Percentiles rank a stretch among this genome's conserved stretches.
Evolutionary conservation across 2,797 vertebrate genomes (phyloP).

Genomic region (Nothura maculosa): DNA sequence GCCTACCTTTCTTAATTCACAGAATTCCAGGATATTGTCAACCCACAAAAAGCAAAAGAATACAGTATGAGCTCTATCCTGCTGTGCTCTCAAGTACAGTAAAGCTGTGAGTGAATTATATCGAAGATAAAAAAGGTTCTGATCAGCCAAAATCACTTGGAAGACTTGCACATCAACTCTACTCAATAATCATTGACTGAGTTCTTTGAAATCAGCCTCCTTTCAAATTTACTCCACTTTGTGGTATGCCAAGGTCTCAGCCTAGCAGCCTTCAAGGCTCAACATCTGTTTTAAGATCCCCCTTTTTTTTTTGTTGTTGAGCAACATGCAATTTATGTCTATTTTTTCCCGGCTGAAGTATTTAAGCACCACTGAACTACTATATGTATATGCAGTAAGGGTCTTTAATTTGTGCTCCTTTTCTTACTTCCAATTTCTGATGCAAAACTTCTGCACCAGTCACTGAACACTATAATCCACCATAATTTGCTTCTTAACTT

Average conservation of each 20-base stretch:
- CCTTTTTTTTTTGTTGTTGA: not conserved
- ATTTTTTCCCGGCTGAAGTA: not conserved
- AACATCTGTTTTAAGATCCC: not conserved
- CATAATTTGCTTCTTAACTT: not conserved
- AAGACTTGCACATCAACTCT: not conserved
- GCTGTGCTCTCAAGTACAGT: no score
- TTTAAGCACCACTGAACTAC: not conserved
- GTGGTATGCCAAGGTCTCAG: not conserved
- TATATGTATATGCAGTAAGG: not conserved
- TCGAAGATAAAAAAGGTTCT: not conserved
- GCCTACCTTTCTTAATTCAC: not conserved
- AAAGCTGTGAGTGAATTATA: not conserved
- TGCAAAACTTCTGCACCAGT: not conserved
- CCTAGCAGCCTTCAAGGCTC: not conserved
- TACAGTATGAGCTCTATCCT: not conserved
- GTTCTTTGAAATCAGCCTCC: not conserved
- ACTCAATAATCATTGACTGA: not conserved
- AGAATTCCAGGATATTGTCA: not conserved
- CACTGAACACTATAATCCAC: not conserved
- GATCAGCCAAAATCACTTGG: not conserved
- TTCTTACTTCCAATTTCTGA: not conserved
- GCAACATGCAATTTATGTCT: not conserved
- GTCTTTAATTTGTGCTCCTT: not conserved
- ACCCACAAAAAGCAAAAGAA: not conserved
- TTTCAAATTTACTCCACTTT: not conserved